Conservation (phyloP, 2,113 vertebrate genomes). For the Sylvia atricapilla region DNA sequence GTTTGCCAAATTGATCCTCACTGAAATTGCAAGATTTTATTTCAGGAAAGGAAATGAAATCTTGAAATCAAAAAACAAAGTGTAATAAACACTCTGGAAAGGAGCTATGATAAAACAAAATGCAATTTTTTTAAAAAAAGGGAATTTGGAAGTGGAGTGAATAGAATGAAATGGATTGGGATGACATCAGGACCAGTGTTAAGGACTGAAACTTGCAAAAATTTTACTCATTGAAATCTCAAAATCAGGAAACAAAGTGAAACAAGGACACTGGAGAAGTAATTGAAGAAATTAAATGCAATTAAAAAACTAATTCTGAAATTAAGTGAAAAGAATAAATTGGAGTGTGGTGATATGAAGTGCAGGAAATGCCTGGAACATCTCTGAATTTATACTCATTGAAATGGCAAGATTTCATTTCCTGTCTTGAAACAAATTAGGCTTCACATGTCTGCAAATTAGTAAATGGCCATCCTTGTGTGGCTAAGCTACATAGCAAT, state of each 20-base stretch:
- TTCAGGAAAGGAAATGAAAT: neutral
- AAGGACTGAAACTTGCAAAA: neutral
- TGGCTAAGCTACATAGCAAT: neutral
- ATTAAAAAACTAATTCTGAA: neutral
- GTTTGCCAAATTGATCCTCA: neutral
- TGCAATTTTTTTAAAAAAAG: neutral
- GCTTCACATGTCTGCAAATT: neutral
- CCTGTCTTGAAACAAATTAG: neutral
- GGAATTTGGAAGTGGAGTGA: neutral
- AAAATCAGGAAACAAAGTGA: accelerated
- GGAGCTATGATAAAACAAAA: neutral
- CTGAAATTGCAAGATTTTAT: accelerated
- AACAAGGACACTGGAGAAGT: neutral
- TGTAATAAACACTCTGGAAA: neutral
- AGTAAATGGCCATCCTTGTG: neutral
- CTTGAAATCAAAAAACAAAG: neutral
- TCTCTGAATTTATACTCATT: neutral
- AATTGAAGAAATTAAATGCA: neutral
- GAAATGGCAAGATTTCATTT: neutral
- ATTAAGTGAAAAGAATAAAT: neutral
- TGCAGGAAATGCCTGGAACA: neutral
- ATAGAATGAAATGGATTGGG: neutral
- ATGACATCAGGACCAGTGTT: neutral
- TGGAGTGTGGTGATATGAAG: neutral
- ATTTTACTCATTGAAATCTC: neutral